phyloP scores from a whole-genome alignment of 2,888 invertebrate genomes.

The Apamea monoglypha region DNA sequence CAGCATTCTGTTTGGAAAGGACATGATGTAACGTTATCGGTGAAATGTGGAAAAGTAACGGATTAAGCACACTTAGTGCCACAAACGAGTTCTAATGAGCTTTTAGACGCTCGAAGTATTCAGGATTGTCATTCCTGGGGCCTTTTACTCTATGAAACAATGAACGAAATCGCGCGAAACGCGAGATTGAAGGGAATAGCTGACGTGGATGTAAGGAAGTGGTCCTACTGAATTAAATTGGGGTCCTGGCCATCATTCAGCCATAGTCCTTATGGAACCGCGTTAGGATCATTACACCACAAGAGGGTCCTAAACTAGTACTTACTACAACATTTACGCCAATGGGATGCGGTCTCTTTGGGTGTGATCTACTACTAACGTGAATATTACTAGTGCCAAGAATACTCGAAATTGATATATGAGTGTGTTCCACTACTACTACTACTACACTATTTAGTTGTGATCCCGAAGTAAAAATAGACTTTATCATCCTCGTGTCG shows the following conservation, averaged over 20 bases:
- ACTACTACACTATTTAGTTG: slow-evolving; percentile 36
- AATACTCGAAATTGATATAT: slow-evolving; percentile 41
- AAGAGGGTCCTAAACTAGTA: not conserved
- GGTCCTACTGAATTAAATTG: not conserved
- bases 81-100: not conserved
- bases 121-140: not conserved
- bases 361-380: slow-evolving; percentile 33
- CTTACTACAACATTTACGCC: not conserved
- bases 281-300: not conserved
- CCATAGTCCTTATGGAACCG: not conserved
- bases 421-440: slow-evolving; percentile 24
- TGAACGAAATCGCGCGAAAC: not conserved
- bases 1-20: slow-evolving; percentile 6
- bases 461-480: slow-evolving; percentile 23
- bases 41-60: slow-evolving; percentile 25
- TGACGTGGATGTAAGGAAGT: not conserved
- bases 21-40: slow-evolving; percentile 5
- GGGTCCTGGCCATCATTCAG: too few relatives aligned
- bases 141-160: not conserved
- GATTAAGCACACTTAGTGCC: not conserved
- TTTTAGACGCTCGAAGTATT: not conserved
- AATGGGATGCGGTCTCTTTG: slow-evolving; percentile 13
- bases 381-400: slow-evolving; percentile 48
- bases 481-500: not conserved
- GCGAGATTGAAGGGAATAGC: not conserved